Base-by-base conservation (phyloP, 2,888 invertebrate species). In the Teinopalpus imperialis region DNA sequence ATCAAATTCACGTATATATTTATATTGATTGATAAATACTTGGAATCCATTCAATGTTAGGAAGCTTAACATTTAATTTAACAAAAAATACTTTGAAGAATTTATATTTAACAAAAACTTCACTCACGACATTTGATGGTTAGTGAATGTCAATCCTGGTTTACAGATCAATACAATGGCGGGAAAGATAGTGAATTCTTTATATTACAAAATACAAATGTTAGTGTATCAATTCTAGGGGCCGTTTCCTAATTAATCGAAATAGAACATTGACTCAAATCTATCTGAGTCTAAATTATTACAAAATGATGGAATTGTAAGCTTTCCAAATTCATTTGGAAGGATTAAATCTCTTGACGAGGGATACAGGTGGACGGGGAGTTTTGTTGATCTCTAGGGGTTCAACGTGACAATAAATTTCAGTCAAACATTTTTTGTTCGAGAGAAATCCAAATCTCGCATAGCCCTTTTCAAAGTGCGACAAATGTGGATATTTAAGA, bases 391-490 rank as follows among this genome's bases (percentile, higher is more conserved):
- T 54, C 61, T 54, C 49, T 48, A 59, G 56, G 59, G 61, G 57
- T 65, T 61, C 54, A 48, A 59, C 24, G 29, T 52, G 59, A 56
- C 62, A 63, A 70, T 74, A 69, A 74, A 74, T 75, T 61, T 63
- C 59, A 68, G 68, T 69, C 57, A 59, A 64, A 64, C 53, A 56
- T 61, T 63, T 56, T 56, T 60, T 69, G 69, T 70, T 62, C 54
- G 63, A 58, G 54, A 59, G 55, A 51, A 65, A 14, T n/a, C 41
- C 9, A 40, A 12, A 30, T 21, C 61, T 57, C 52, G 53, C 49
- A 50, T 59, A 61, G 71, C 70, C 74, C 69, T 69, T 66, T 61
- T 72, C 70, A 72, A 73, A 66, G 66, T 69, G 52, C 44, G 49
- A 43, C 35, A 39, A 61, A 59, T 59, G 55, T 56, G 48, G 56